These are phyloP conservation scores for Pseudochromis fuscus DNA, from an alignment of 2,797 vertebrate species.

Conservation along the genomic window DNA sequence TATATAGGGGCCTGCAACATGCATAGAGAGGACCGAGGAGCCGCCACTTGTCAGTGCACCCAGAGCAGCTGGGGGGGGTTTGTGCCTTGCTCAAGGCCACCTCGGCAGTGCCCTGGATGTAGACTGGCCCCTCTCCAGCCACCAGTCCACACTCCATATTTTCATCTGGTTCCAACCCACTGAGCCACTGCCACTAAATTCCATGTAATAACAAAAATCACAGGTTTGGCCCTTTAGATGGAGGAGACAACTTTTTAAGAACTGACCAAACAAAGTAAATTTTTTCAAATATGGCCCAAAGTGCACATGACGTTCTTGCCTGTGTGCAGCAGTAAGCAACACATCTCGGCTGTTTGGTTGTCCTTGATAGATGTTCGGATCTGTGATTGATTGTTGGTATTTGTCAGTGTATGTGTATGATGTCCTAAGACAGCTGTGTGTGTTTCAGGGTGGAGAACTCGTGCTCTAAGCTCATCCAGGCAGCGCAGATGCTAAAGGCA, in stretches of 20 bases:
- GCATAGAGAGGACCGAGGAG: too few species aligned
- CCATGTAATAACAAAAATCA: too few species aligned
- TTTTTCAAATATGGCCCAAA: neutral
- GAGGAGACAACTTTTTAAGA: neutral
- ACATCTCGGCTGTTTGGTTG: slow-evolving; percentile 12
- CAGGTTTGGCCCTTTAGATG: neutral
- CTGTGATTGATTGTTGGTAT: slow-evolving; percentile 22
- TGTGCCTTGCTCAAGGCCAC: too few species aligned
- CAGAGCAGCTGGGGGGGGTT: too few species aligned
- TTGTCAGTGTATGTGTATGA: slow-evolving; percentile 14
- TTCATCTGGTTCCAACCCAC: too few species aligned
- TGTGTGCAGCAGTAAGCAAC: neutral
- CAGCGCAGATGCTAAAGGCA: slow-evolving; percentile 95
- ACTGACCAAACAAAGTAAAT: neutral
- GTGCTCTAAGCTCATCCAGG: slow-evolving; percentile 94
- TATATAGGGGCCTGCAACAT: too few species aligned
- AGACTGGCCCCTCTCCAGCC: too few species aligned
- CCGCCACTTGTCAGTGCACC: too few species aligned
- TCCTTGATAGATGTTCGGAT: slow-evolving; percentile 14
- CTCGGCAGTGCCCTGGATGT: too few species aligned
- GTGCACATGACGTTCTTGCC: neutral
- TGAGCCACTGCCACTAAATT: too few species aligned
- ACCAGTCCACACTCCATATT: too few species aligned
- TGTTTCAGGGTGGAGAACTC: slow-evolving; percentile 95
- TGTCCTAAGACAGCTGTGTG: slow-evolving; percentile 35